These are phyloP conservation scores for Numida meleagris DNA, from an alignment of 2,113 vertebrate species.

Conservation along the genomic window DNA sequence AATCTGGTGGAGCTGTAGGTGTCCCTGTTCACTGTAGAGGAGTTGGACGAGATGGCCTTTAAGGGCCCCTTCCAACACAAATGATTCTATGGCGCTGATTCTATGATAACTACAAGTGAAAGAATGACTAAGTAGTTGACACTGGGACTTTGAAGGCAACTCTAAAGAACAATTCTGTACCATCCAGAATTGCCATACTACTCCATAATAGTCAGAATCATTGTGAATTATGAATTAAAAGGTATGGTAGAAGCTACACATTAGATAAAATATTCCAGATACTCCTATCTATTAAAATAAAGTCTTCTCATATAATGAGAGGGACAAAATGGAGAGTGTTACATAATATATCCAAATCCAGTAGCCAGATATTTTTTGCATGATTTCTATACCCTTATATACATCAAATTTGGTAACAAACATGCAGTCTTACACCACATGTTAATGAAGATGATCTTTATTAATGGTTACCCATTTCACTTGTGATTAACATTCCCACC, in stretches of 20 bases:
- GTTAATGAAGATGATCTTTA: not conserved
- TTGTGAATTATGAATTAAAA: not conserved
- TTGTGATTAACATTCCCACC: not conserved
- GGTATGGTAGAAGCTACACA: not conserved
- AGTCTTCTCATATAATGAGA: not conserved
- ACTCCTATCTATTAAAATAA: not conserved
- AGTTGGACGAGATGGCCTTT: no score
- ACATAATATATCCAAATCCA: not conserved
- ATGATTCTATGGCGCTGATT: no score
- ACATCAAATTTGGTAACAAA: not conserved
- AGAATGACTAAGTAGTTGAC: not conserved
- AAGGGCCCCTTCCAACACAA: no score
- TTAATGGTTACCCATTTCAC: accelerated
- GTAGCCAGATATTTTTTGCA: not conserved
- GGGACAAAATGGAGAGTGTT: not conserved
- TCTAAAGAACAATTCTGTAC: not conserved
- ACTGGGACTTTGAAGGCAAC: not conserved
- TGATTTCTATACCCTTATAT: not conserved
- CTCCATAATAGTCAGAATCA: not conserved
- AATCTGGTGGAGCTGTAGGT: no score
- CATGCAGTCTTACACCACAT: not conserved
- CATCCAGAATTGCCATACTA: not conserved
- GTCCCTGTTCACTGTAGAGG: no score
- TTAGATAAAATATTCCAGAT: not conserved
- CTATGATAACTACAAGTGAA: not conserved